Percentiles rank a stretch among this genome's conserved stretches.
Evolutionary conservation across 1,140 invertebrate genomes (phyloP).

Genomic region (Drosophila hydei): DNA sequence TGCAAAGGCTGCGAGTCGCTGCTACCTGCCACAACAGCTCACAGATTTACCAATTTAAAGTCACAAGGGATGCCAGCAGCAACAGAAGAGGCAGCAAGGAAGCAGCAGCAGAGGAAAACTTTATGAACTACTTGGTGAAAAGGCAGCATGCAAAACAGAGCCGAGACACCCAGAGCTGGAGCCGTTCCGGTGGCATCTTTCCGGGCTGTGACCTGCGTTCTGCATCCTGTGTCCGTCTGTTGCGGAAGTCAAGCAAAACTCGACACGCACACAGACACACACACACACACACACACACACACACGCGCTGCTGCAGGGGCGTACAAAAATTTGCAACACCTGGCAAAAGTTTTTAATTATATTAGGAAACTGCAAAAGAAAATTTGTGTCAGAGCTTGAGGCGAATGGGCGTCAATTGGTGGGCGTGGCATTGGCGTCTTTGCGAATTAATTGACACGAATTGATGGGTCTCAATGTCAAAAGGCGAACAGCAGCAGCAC

Average conservation of each 20-base stretch:
- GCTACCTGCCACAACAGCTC: slow-evolving; percentile 9
- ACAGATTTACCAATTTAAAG: slow-evolving; percentile 64
- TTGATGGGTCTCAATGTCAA: slow-evolving; percentile 79
- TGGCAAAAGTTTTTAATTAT: slow-evolving; percentile 82
- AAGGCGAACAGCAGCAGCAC: slow-evolving; percentile 30
- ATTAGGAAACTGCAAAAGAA: slow-evolving; percentile 69
- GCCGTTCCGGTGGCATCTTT: slow-evolving; percentile 51
- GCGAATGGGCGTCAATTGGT: slow-evolving; percentile 8
- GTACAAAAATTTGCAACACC: slow-evolving; percentile 76
- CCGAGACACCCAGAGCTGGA: slow-evolving; percentile 39
- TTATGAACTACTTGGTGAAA: slow-evolving; percentile 63
- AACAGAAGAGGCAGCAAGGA: background rate
- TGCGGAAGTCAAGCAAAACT: slow-evolving; percentile 63
- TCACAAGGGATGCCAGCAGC: slow-evolving; percentile 16
- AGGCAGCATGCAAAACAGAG: slow-evolving; percentile 62
- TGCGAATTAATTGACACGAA: slow-evolving; percentile 81
- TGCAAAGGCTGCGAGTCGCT: background rate
- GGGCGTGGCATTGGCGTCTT: slow-evolving; percentile 60
- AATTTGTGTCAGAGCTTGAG: slow-evolving; percentile 61
- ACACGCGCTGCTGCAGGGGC: slow-evolving; percentile 1
- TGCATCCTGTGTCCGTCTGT: slow-evolving; percentile 40
- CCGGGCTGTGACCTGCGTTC: slow-evolving; percentile 38
- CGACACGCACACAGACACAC: slow-evolving; percentile 21
- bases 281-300: background rate
- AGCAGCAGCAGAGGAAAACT: slow-evolving; percentile 36